Percentiles rank a stretch among this genome's conserved stretches.
Evolutionary conservation across 2,888 invertebrate species (phyloP).

Genomic region (Heliconius aoede): DNA sequence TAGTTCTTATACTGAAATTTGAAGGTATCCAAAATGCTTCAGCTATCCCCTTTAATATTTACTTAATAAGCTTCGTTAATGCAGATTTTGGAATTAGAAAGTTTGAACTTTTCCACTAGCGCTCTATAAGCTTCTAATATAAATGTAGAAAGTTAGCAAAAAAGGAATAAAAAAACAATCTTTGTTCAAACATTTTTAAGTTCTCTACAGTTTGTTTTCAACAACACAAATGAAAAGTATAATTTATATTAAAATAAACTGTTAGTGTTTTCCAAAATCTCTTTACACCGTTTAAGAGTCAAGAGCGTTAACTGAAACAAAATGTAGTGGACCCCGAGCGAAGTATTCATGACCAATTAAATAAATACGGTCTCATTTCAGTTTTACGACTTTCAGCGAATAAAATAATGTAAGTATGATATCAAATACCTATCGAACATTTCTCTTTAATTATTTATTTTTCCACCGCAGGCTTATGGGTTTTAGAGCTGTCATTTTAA

Average conservation of each 20-base stretch:
- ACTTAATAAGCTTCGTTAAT: slow-evolving; percentile 2
- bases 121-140: neutral
- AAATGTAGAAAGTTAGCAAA: neutral
- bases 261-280: slow-evolving; percentile 13
- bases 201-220: neutral
- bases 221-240: neutral
- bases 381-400: slow-evolving; percentile 39
- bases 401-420: neutral
- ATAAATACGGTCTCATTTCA: slow-evolving; percentile 55
- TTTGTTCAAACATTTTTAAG: neutral
- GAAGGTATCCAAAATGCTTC: slow-evolving; percentile 15
- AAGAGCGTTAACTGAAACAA: slow-evolving; percentile 37
- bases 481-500: no score
- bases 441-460: slow-evolving; percentile 23
- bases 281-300: slow-evolving; percentile 30
- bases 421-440: slow-evolving; percentile 29
- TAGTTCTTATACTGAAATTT: slow-evolving; percentile 7
- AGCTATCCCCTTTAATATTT: slow-evolving; percentile 16
- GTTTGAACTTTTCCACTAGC: neutral
- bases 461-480: neutral
- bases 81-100: neutral
- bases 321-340: slow-evolving; percentile 33
- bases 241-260: slow-evolving; percentile 7
- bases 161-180: neutral
- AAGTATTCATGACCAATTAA: slow-evolving; percentile 56